Evolutionary conservation across 2,113 vertebrate genomes (phyloP), one percentile per base, ranked within the genome.

Genomic region (Hydropotes inermis): DNA sequence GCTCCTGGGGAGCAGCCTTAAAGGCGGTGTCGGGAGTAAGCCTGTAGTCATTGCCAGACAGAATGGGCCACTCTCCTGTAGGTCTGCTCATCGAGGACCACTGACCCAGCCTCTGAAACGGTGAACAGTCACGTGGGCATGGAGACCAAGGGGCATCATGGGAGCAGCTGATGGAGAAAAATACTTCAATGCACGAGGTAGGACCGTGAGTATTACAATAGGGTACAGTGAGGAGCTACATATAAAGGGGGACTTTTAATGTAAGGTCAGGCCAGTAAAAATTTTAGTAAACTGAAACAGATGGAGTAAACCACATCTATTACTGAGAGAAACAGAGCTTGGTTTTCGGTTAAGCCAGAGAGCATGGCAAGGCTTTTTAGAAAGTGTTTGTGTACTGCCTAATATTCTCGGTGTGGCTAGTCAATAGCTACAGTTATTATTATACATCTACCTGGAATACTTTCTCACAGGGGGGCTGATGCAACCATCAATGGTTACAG

Each of bases 11-110:
- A 19, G 6, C 2, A 2, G 78, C 28, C 1, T 17, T 36, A 13
- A 15, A n/a, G 28, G 6, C 1, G 10, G 47, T 39, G 58, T 16
- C 4, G 27, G 82, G 67, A 11, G 54, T 5, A 16, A 27, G 57
- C n/a, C 88, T 45, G 64, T 3, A 5, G 67, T 6, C 21, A 58
- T 7, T 0, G 1, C 30, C 58, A 23, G 10, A 58, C 19, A 47
- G n/a, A 8, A 30, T 0, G 19, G 57, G 55, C 33, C 0, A 1
- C 4, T 6, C 25, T 15, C 83, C 36, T 7, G 13, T 0, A 7
- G n/a, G 67, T 39, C n/a, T 16, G 55, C 47, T 23, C 11, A 4
- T 28, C 8, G 0, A 0, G 43, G 58, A 14, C 50, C 23, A 4
- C 58, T 67, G 39, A 43, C 67, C 79, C 17, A 3, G 50, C 86